Conservation (phyloP, 2,113 vertebrate genomes). For the Lucifuga dentata region DNA sequence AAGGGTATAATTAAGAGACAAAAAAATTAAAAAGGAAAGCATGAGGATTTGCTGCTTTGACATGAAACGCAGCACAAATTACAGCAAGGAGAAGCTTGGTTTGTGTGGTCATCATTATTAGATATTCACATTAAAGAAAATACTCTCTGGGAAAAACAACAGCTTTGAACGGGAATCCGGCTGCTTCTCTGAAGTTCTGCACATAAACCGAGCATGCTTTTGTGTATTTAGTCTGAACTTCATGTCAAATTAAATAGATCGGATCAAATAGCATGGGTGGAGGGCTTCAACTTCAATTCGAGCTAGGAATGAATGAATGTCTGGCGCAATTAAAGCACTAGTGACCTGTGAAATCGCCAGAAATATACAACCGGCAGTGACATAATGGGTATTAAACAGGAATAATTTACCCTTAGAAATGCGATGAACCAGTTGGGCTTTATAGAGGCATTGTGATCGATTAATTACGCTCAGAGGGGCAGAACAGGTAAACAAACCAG, state of each 20-base stretch:
- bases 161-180: constrained; percentile 35
- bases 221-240: constrained; percentile 32
- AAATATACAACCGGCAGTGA: too few species aligned
- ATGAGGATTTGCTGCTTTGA: constrained; percentile 82
- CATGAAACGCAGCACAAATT: constrained; percentile 84
- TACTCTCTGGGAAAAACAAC: constrained; percentile 32
- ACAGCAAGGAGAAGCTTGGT: constrained; percentile 75
- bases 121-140: constrained; percentile 72
- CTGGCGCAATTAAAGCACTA: too few species aligned
- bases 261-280: constrained; percentile 38
- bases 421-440: background rate
- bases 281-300: constrained; percentile 29
- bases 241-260: constrained; percentile 33
- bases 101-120: constrained; percentile 80
- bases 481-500: constrained; percentile 10
- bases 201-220: constrained; percentile 8
- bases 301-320: background rate
- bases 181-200: constrained; percentile 49
- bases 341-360: too few species aligned
- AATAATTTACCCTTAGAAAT: background rate
- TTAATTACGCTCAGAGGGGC: background rate
- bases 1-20: constrained; percentile 98
- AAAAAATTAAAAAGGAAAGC: constrained; percentile 92
- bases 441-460: background rate
- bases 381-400: background rate